Conservation (phyloP, 1,140 invertebrate species). For the Zelostemma sp. region DNA sequence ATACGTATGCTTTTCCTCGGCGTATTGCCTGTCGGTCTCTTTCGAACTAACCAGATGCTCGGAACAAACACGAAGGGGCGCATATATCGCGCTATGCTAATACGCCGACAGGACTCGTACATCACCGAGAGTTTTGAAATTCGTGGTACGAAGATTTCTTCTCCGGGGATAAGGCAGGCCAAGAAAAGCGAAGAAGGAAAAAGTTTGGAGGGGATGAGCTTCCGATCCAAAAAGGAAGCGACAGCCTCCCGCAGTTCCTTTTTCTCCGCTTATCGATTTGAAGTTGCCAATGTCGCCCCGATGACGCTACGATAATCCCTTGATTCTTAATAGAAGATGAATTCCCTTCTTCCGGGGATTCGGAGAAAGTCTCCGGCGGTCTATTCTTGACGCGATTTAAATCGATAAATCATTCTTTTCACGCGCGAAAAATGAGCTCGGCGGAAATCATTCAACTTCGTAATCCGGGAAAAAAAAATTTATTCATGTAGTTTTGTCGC, state of each 20-base stretch:
- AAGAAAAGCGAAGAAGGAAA: conserved; percentile 12
- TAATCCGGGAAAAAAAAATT: background rate
- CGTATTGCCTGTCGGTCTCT: conserved; percentile 47
- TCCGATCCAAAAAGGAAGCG: conserved; percentile 31
- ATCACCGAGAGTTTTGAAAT: conserved; percentile 46
- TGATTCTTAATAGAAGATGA: conserved; percentile 4
- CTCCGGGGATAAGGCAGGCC: conserved; percentile 9
- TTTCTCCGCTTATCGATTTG: conserved; percentile 15
- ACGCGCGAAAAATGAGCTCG: conserved; percentile 1
- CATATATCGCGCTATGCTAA: conserved; percentile 51
- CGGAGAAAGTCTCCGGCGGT: conserved; percentile 2
- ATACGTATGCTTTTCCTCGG: conserved; percentile 21
- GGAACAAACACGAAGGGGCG: conserved; percentile 45
- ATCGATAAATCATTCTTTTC: conserved; percentile 24
- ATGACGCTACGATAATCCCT: conserved; percentile 24
- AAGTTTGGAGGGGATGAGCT: background rate
- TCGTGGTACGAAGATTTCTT: conserved; percentile 22
- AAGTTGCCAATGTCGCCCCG: conserved; percentile 6
- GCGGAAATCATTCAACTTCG: background rate
- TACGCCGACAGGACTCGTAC: conserved; percentile 47
- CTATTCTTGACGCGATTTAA: conserved; percentile 19
- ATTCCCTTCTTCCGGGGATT: conserved; percentile 2
- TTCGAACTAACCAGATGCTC: conserved; percentile 51
- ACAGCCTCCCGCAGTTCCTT: conserved; percentile 14
- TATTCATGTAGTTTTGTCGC: too few relatives aligned